Evolutionary conservation across 2,113 vertebrate species (phyloP).

Genomic region (Myanophis thanlyinensis): DNA sequence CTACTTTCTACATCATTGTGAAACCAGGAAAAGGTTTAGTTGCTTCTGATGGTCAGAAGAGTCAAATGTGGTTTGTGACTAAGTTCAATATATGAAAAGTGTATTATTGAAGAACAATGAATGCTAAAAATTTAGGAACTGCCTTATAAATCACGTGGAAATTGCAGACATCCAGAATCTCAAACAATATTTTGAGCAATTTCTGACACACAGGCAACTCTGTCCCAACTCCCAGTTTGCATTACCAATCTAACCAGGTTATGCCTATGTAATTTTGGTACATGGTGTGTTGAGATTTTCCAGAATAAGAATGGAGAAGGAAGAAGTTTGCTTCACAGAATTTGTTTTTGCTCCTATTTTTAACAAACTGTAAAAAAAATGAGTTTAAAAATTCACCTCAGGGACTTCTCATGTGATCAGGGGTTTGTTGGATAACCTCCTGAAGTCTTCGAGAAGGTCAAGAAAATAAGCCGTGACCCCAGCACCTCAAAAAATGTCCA

Average conservation of each 20-base stretch:
- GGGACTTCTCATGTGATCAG: background rate
- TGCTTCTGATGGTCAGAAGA: background rate
- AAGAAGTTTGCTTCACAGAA: background rate
- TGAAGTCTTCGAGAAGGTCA: background rate
- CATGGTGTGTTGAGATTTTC: background rate
- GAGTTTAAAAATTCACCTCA: background rate
- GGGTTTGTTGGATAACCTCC: background rate
- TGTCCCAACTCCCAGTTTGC: background rate
- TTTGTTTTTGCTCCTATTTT: background rate
- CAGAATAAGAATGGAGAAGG: background rate
- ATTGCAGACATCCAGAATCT: background rate
- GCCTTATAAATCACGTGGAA: background rate
- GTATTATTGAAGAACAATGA: background rate
- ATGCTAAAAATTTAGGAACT: background rate
- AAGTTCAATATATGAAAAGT: background rate
- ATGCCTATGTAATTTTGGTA: background rate
- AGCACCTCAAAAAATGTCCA: background rate
- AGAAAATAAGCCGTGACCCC: background rate
- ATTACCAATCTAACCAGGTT: background rate
- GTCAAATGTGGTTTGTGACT: background rate
- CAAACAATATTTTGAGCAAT: background rate
- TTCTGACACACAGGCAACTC: background rate
- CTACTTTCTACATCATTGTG: background rate
- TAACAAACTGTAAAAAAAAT: background rate
- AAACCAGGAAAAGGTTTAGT: background rate